A percentile compares a stretch with the other conserved stretches of the same genome.
phyloP scores from a whole-genome alignment of 2,797 vertebrate species.

The Rhinophrynus dorsalis region DNA sequence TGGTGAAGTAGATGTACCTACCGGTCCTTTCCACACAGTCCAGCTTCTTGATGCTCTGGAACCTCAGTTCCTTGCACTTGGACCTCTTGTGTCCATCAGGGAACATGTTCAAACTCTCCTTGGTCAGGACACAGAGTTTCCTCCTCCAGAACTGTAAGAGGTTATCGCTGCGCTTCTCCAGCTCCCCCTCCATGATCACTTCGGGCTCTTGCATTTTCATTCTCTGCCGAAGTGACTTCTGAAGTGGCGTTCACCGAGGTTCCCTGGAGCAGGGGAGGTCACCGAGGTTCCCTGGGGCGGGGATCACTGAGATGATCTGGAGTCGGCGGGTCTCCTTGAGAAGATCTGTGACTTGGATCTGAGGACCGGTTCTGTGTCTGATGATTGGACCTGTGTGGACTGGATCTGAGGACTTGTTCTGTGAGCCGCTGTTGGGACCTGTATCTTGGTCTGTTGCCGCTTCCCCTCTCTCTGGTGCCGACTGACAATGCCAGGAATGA shows the following conservation, averaged over 20 bases:
- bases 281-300: too few relatives aligned
- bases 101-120: conserved; percentile 88
- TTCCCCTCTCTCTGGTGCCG: not conserved
- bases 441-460: fast-evolving
- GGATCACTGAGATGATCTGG: too few relatives aligned
- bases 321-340: not conserved
- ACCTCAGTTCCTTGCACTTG: conserved; percentile 86
- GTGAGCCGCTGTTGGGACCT: not conserved
- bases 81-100: conserved; percentile 81
- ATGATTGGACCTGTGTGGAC: not conserved
- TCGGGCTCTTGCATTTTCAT: conserved; percentile 76
- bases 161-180: conserved; percentile 96
- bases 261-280: too few relatives aligned
- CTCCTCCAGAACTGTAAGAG: conserved; percentile 95
- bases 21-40: conserved; percentile 96
- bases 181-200: conserved; percentile 88
- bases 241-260: too few relatives aligned
- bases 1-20: conserved; percentile 95
- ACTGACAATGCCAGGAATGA: conserved; percentile 38
- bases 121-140: conserved; percentile 90
- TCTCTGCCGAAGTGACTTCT: conserved; percentile 8
- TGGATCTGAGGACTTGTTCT: too few relatives aligned
- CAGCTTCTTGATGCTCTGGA: conserved; percentile 90
- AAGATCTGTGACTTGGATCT: not conserved
- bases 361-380: not conserved